Evolutionary conservation across 1,140 invertebrate species (phyloP).

Genomic region (Oryctes rhinoceros): DNA sequence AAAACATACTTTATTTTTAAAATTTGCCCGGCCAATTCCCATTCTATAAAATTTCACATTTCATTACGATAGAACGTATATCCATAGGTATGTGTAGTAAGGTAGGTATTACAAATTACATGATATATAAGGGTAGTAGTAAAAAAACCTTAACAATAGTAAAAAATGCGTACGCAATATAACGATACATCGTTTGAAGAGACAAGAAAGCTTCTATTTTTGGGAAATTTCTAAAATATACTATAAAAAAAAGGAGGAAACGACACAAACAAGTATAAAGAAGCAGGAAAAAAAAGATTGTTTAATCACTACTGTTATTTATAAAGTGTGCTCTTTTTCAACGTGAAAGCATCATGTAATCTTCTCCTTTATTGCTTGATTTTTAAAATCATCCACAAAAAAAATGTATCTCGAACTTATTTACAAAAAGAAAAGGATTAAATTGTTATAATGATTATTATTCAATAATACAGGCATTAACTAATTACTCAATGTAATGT

Average conservation of each 20-base stretch:
- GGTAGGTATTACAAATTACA: background rate
- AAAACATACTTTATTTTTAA: constrained; percentile 40
- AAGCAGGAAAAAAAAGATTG: no score
- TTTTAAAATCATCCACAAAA: constrained; percentile 12
- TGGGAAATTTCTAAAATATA: background rate
- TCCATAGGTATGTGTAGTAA: background rate
- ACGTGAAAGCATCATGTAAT: background rate
- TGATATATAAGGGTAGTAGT: constrained; percentile 7
- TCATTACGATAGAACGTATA: constrained; percentile 30
- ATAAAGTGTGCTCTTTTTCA: no score
- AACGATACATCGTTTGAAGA: background rate
- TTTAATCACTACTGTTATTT: no score
- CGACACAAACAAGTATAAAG: no score
- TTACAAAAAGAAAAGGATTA: background rate
- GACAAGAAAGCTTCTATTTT: background rate
- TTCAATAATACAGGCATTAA: constrained; percentile 18
- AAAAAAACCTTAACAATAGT: constrained; percentile 11
- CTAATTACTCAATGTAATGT: background rate
- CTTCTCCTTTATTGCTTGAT: background rate
- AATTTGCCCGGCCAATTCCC: constrained; percentile 38
- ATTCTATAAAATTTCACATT: constrained; percentile 34
- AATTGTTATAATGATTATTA: background rate
- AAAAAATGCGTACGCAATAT: constrained; percentile 12
- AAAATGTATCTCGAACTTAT: background rate
- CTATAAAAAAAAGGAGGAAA: no score